phyloP scores from a whole-genome alignment of 2,797 vertebrate species.

The Pipistrellus kuhlii region DNA sequence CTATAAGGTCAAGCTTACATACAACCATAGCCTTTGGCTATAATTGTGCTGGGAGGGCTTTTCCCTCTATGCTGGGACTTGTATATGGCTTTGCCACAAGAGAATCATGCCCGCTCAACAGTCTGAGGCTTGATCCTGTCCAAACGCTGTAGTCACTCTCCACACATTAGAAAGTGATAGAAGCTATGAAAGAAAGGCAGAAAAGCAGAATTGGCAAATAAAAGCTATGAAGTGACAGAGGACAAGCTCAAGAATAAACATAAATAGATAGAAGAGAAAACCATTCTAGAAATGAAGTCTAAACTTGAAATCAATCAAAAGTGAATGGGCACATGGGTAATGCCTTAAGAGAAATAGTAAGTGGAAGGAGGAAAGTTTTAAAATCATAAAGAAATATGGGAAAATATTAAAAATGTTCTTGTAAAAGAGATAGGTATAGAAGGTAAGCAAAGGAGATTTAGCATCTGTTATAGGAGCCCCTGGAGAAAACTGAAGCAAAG shows the following conservation, averaged over 20 bases:
- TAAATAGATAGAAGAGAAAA: background rate
- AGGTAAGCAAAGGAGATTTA: background rate
- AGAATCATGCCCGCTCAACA: too few species aligned
- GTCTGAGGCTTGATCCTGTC: too few species aligned
- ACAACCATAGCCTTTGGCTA: too few species aligned
- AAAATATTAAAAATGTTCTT: conserved; percentile 17
- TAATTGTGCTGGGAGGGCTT: too few species aligned
- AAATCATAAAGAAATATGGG: background rate
- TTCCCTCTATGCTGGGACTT: too few species aligned
- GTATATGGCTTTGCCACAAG: too few species aligned
- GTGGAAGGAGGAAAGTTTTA: background rate
- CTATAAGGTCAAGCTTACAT: too few species aligned
- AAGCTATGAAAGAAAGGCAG: background rate
- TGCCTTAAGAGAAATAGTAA: background rate
- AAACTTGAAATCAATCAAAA: conserved; percentile 12
- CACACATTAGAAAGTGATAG: background rate
- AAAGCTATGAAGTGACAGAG: background rate
- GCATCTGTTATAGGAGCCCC: background rate
- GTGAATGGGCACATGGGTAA: background rate
- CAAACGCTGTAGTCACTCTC: too few species aligned
- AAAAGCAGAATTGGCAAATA: background rate
- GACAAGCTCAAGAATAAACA: background rate
- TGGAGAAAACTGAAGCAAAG: conserved; percentile 1
- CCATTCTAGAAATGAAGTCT: background rate
- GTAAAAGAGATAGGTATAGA: background rate